Evolutionary conservation across 2,888 invertebrate genomes (phyloP), one percentile per base, ranked within the genome.

Genomic region (Melanophora roralis): DNA sequence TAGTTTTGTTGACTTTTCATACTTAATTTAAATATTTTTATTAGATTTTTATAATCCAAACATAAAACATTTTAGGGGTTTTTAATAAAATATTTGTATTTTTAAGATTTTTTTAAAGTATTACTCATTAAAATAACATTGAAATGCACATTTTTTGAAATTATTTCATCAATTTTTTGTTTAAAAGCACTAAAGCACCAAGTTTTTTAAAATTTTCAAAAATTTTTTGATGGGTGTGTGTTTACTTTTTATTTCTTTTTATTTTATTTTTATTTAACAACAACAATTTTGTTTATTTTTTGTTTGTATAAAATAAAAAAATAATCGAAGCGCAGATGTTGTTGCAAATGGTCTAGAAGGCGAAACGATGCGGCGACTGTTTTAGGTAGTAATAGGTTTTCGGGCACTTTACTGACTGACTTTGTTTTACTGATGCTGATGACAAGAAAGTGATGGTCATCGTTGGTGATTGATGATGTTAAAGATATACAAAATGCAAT

Each of bases 41-140:
- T 12, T 19, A 19, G 38, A 57, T 23, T 68, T n/a, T n/a, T n/a
- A n/a, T n/a, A n/a, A n/a, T n/a, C n/a, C n/a, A 14, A 47, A 27
- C 23, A 69, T 47, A 69, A 59, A 57, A 55, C 51, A 51, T 65
- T 21, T 40, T 2, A 23, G 16, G 2, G 32, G 16, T 67, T 23
- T 21, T n/a, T 45, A 14, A 32, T 45, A 14, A 21, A 34, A 45
- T 45, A 55, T 34, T 55, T 45, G 43, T 45, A 55, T 38, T 21
- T 38, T 3, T 40, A 11, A 62, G 11, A 38, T 32, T 53, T 53
- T 67, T 60, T 8, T 43, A 60, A 75, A 67, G 32, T 49, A 60
- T 67, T 75, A 67, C 51, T 74, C 74, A 74, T 59, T 7, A 43
- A 74, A 62, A 60, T 34, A 65, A 65, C 57, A 64, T 43, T 67